Base-by-base conservation (phyloP, 2,797 vertebrate genomes). In the Ctenosaura bakeri region DNA sequence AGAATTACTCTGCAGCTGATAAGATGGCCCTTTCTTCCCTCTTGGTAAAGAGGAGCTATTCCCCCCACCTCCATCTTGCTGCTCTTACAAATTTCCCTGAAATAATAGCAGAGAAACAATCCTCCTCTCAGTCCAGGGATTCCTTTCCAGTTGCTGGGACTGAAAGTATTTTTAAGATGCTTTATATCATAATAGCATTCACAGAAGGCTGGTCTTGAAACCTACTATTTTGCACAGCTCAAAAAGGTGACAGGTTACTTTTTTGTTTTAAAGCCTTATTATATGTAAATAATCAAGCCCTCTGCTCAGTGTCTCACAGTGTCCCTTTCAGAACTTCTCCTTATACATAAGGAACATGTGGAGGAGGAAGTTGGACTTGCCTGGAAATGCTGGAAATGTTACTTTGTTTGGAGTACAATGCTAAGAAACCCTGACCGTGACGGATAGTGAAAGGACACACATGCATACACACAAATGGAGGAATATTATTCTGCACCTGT, bases 1-100 rank as follows among this genome's bases (percentile, higher is more conserved):
- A 97, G 96, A 97, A 97, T 97, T 98, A 97, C 96, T 97, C 96
- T 91, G 94, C 96, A 95, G 88, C 96, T 82, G 97, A 98, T 98
- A 98, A 98, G 97, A 95, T 96, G 96, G 96, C 94, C 91, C 94
- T 96, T 95, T 93, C 96, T 95, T 97, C 88, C 91, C 94, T 95
- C 92, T 69, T 85, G 73, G 91, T 94, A 94, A 95, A 95, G 94
- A 88, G 94, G 94, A 93, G 92, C 93, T 96, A 95, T 96, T 97
- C 96, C 94, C 84, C 92, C 35, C 29, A 46, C 29, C 71, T 16
- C 87, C 82, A 76, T 94, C 96, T 95, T 88, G 80, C 78, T 90
- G 64, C n/a, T 79, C 88, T 24, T 71, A 80, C 84, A 89, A 92
- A 92, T 79, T 88, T 86, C 74, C 38, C 83, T 80, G 87, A 85